Percentiles rank a stretch among this genome's conserved stretches.
Evolutionary conservation across 2,113 vertebrate species (phyloP).

Genomic region (Cyprinodon variegatus): DNA sequence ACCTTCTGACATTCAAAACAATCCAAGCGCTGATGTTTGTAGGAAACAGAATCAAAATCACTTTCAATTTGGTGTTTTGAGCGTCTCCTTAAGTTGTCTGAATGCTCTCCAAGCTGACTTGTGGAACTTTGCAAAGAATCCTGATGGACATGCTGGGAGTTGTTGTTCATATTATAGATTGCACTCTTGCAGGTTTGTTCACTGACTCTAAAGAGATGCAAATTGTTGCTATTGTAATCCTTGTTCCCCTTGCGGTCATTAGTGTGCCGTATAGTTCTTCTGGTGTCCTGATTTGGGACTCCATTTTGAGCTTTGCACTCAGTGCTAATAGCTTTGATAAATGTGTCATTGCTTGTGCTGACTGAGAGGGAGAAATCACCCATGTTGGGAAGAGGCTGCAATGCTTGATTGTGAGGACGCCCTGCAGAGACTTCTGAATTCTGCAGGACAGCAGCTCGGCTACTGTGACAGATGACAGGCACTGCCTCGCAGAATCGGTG

Average conservation of each 20-base stretch:
- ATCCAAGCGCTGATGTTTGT: constrained; percentile 14
- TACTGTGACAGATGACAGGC: constrained; percentile 74
- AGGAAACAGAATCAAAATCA: constrained; percentile 4
- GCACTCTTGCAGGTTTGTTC: constrained; percentile 5
- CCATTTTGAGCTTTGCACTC: not conserved
- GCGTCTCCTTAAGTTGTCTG: not conserved
- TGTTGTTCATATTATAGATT: not conserved
- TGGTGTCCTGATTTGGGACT: constrained; percentile 4
- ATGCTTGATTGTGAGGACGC: not conserved
- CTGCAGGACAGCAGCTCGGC: constrained; percentile 13
- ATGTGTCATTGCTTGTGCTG: constrained; percentile 8
- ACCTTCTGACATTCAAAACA: constrained; percentile 3
- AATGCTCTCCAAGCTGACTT: constrained; percentile 5
- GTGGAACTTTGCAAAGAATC: constrained; percentile 22
- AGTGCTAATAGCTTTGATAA: not conserved
- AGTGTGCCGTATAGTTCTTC: constrained; percentile 4
- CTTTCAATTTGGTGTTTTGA: constrained; percentile 10
- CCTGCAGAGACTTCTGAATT: constrained; percentile 4
- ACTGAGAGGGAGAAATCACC: not conserved
- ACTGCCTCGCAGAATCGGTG: constrained; percentile 56
- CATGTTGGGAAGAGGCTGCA: constrained; percentile 2
- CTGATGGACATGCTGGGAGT: constrained; percentile 4
- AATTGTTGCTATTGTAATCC: not conserved
- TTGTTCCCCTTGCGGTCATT: not conserved
- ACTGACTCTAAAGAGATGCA: constrained; percentile 4